These are phyloP conservation scores for Toxonevra muliebris DNA, from an alignment of 2,888 invertebrate genomes.

Conservation along the genomic window DNA sequence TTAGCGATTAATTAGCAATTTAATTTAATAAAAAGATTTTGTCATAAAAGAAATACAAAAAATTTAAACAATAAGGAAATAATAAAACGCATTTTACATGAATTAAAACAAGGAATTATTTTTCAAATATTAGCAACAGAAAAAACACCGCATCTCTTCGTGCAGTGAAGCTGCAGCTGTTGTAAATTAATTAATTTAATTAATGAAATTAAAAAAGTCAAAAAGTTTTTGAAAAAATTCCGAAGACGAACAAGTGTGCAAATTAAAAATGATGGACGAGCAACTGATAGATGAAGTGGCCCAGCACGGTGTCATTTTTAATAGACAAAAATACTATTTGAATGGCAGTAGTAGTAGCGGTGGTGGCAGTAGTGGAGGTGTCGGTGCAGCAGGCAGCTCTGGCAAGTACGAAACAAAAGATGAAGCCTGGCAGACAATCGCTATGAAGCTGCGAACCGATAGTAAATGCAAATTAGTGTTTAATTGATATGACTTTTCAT, in stretches of 20 bases:
- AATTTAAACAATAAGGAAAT: background rate
- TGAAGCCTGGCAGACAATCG: slow-evolving; percentile 63
- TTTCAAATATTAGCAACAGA: no score
- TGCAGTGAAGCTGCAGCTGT: slow-evolving; percentile 6
- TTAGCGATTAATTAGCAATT: no score
- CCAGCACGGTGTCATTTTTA: slow-evolving; percentile 63
- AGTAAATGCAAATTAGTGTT: slow-evolving; percentile 49
- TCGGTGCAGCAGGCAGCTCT: slow-evolving; percentile 41
- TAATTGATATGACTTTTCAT: background rate
- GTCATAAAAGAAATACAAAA: no score
- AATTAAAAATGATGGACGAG: slow-evolving; percentile 61
- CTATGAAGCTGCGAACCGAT: slow-evolving; percentile 61
- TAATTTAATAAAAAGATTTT: background rate
- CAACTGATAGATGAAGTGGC: slow-evolving; percentile 64
- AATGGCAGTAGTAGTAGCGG: slow-evolving; percentile 50
- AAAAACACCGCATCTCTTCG: background rate
- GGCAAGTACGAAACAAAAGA: slow-evolving; percentile 64
- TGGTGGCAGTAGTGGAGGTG: slow-evolving; percentile 25
- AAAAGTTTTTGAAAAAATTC: background rate
- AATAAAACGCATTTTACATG: slow-evolving; percentile 2
- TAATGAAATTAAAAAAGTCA: slow-evolving; percentile 6
- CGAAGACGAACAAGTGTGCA: background rate
- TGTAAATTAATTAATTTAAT: slow-evolving; percentile 16
- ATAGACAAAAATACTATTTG: slow-evolving; percentile 64
- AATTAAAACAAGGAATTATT: no score